A percentile compares a stretch with the other conserved stretches of the same genome.
phyloP scores from a whole-genome alignment of 2,113 vertebrate genomes.

The Zapus hudsonius region DNA sequence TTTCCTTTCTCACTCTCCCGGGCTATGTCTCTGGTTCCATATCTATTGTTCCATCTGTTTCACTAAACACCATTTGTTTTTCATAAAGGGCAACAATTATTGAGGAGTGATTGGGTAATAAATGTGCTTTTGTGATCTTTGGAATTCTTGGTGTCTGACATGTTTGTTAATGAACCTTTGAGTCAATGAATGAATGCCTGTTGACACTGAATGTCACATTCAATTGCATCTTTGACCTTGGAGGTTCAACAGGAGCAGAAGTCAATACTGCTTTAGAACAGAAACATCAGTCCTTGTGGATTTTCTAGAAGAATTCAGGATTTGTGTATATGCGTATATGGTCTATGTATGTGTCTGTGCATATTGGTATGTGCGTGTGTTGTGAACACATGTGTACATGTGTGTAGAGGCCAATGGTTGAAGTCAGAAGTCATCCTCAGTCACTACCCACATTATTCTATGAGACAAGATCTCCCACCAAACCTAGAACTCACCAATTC shows the following conservation, averaged over 20 bases:
- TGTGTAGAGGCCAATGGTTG: too few species aligned
- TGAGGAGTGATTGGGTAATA: constrained; percentile 28
- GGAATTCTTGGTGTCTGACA: neutral
- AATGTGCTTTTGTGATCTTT: constrained; percentile 28
- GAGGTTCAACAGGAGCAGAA: constrained; percentile 7
- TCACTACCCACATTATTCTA: too few species aligned
- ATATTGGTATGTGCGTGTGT: too few species aligned
- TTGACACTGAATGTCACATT: constrained; percentile 47
- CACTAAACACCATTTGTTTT: constrained; percentile 15
- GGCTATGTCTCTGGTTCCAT: neutral
- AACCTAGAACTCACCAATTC: too few species aligned
- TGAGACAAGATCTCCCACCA: too few species aligned
- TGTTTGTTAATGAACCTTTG: constrained; percentile 47
- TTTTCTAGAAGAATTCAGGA: neutral
- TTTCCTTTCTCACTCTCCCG: neutral
- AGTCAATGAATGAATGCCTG: constrained; percentile 9
- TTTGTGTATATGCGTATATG: too few species aligned
- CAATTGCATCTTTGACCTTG: constrained; percentile 33
- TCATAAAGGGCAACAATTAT: neutral
- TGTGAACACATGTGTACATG: too few species aligned
- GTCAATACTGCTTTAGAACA: constrained; percentile 25
- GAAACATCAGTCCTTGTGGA: neutral
- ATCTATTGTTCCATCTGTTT: neutral
- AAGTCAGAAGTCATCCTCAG: too few species aligned
- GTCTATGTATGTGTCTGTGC: too few species aligned